Base-by-base conservation (phyloP, 2,888 invertebrate genomes). In the Dryomyza anilis region DNA sequence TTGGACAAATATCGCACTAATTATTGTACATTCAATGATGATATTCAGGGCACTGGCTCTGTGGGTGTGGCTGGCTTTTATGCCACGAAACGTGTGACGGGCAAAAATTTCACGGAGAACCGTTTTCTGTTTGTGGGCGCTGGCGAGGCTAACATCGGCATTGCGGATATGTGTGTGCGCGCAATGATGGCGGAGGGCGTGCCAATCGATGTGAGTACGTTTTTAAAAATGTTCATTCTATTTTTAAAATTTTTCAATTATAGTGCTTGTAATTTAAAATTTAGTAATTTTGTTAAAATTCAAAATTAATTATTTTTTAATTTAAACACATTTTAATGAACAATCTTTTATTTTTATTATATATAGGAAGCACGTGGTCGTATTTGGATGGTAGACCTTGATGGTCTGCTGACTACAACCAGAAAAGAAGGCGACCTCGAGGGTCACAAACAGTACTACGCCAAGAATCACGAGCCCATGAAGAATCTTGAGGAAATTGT, bases 11-110 rank as follows among this genome's bases (percentile, higher is more conserved):
- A 97, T 85, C 88, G 95, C 67, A 85, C 92, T 76, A 88, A 88
- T 71, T 98, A 96, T 83, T 98, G 98, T 84, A 97, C 97, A 23
- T 99, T 99, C 84, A 99, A 99, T 84, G 99, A 99, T 78, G 99
- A 99, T 79, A 99, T 99, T 78, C 98, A 98, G 84, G 96, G 98
- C 72, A 96, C 98, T 0, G 98, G 98, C 2, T 90, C 95, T 29
- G 98, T 98, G 0, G 96, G 95, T 8, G 94, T 98, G 2, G 96
- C 96, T 6, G 98, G 98, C 0, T 85, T 99, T 21, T 86, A 82
- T 58, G 83, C 83, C 10, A 81, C 83, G 1, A 78, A 78, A 68
- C 79, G 84, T 30, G 72, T 84, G 1, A 83, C 83, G 0, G 81
- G 86, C 87, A 91, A 89, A 77, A 91, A 90, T 75, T 88, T 99